Conservation (phyloP, 2,797 vertebrate genomes). For the Sebastes elongatus region DNA sequence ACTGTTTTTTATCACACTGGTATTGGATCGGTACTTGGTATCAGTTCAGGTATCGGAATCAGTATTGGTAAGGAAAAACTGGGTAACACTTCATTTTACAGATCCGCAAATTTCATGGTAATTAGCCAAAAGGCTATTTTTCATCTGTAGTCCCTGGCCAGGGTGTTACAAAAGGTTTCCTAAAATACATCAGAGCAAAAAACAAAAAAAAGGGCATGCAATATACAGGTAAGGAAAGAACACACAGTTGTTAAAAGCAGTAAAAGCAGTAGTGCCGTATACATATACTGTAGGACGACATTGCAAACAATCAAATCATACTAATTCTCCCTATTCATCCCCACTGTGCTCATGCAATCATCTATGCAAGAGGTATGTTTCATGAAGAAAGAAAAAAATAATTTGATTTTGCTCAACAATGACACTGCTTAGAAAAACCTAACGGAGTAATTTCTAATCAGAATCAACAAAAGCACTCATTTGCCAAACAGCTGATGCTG, state of each 20-base stretch:
- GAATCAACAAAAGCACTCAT: background rate
- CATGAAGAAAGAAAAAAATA: background rate
- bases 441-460: background rate
- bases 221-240: accelerated
- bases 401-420: background rate
- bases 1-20: too few species aligned
- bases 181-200: background rate
- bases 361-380: background rate
- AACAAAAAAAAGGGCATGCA: background rate
- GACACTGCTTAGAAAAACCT: background rate
- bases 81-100: too few species aligned
- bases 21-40: too few species aligned
- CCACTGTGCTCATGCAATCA: background rate
- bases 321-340: background rate
- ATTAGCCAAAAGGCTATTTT: background rate
- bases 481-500: background rate
- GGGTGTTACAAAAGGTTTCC: background rate
- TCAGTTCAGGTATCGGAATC: too few species aligned
- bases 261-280: accelerated
- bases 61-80: too few species aligned
- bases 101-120: accelerated
- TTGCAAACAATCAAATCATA: background rate
- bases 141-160: background rate
- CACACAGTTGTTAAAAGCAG: too few species aligned
- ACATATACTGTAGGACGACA: background rate